phyloP scores from a whole-genome alignment of 2,888 invertebrate genomes.

The Epirrita christyi region DNA sequence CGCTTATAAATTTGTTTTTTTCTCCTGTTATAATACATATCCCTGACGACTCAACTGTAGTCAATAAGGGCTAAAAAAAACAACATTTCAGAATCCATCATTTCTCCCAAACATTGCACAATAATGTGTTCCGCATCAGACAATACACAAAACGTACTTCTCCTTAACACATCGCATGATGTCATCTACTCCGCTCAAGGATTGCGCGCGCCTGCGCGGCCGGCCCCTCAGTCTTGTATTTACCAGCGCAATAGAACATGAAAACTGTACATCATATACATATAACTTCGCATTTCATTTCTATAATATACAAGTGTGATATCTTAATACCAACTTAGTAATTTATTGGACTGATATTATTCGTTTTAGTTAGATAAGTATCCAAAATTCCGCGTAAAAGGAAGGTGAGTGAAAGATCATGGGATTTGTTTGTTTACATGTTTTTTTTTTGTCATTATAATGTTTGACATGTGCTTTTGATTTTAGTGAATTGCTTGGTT shows the following conservation, averaged over 20 bases:
- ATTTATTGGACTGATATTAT: constrained; percentile 36
- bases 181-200: constrained; percentile 50
- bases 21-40: too few relatives aligned
- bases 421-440: constrained; percentile 34
- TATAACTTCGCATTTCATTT: constrained; percentile 52
- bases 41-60: too few relatives aligned
- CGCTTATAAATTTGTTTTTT: too few relatives aligned
- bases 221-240: constrained; percentile 54
- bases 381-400: constrained; percentile 79
- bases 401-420: constrained; percentile 67
- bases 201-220: constrained; percentile 26
- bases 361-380: constrained; percentile 53
- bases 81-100: not conserved
- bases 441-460: constrained; percentile 14
- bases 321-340: constrained; percentile 69
- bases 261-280: constrained; percentile 56
- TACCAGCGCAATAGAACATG: constrained; percentile 64
- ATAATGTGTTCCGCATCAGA: constrained; percentile 30
- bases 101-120: constrained; percentile 40
- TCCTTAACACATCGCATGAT: constrained; percentile 61
- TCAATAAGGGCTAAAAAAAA: too few relatives aligned
- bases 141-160: constrained; percentile 35
- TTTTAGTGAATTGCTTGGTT: too few relatives aligned
- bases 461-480: constrained; percentile 6
- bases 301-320: constrained; percentile 64